These are phyloP conservation scores for Brienomyrus longianalis DNA, from an alignment of 2,113 vertebrate species.

Conservation along the genomic window DNA sequence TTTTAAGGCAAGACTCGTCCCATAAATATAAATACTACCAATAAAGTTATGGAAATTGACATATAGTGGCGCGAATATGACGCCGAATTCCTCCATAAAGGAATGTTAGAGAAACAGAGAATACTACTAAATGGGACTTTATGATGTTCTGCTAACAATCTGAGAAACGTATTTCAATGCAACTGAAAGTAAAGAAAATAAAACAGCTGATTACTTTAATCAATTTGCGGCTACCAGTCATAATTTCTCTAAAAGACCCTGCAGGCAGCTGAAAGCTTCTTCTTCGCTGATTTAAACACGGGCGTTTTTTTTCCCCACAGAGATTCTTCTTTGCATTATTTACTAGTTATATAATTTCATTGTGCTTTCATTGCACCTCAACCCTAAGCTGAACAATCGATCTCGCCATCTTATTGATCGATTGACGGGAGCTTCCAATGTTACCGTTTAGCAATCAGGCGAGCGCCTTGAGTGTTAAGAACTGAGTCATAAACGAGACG, in stretches of 20 bases:
- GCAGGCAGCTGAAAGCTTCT: not conserved
- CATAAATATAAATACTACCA: not conserved
- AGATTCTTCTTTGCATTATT: not conserved
- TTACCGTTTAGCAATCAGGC: not conserved
- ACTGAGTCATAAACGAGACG: not conserved
- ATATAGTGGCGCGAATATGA: not conserved
- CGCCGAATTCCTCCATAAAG: not conserved
- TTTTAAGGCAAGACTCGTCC: not conserved
- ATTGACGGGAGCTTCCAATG: not conserved
- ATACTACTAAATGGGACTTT: not conserved
- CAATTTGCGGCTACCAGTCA: not conserved
- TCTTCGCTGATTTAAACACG: not conserved
- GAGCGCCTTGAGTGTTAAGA: not conserved
- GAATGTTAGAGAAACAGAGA: not conserved
- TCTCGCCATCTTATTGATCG: not conserved
- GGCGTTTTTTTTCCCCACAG: not conserved
- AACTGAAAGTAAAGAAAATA: not conserved
- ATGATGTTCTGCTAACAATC: not conserved
- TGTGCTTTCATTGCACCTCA: not conserved
- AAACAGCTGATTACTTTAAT: not conserved
- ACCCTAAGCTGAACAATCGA: not conserved
- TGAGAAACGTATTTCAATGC: not conserved
- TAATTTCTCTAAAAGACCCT: not conserved
- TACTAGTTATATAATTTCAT: not conserved
- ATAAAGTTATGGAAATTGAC: not conserved